These are phyloP conservation scores for Pionites leucogaster DNA, from an alignment of 2,113 vertebrate genomes.

Conservation along the genomic window DNA sequence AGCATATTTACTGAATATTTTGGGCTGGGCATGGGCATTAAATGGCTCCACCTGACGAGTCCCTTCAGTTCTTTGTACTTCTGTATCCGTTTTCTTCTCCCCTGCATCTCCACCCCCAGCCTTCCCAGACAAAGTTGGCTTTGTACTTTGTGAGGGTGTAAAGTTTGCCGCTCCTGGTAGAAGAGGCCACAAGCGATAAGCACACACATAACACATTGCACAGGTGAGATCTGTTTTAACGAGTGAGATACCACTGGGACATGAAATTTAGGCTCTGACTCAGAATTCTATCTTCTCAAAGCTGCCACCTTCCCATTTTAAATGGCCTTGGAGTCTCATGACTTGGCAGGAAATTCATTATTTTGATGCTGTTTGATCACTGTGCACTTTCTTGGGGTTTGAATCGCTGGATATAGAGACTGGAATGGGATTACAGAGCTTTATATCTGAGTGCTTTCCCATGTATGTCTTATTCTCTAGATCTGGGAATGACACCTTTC, in stretches of 20 bases:
- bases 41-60: background rate
- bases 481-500: background rate
- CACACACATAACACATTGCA: background rate
- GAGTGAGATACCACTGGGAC: background rate
- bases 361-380: conserved; percentile 36
- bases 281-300: conserved; percentile 13
- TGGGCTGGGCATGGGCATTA: background rate
- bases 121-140: background rate
- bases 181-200: background rate
- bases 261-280: background rate
- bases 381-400: conserved; percentile 27
- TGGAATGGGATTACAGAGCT: background rate
- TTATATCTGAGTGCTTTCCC: background rate
- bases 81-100: background rate
- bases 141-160: background rate
- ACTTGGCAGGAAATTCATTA: background rate
- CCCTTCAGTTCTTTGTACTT: background rate
- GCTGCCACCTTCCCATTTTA: background rate
- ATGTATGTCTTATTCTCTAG: background rate
- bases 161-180: rapidly evolving
- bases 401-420: background rate
- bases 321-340: background rate
- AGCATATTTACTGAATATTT: background rate
- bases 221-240: background rate
- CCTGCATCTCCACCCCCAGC: background rate